Evolutionary conservation across 2,113 vertebrate genomes (phyloP).

Genomic region (Ailuropoda melanoleuca): DNA sequence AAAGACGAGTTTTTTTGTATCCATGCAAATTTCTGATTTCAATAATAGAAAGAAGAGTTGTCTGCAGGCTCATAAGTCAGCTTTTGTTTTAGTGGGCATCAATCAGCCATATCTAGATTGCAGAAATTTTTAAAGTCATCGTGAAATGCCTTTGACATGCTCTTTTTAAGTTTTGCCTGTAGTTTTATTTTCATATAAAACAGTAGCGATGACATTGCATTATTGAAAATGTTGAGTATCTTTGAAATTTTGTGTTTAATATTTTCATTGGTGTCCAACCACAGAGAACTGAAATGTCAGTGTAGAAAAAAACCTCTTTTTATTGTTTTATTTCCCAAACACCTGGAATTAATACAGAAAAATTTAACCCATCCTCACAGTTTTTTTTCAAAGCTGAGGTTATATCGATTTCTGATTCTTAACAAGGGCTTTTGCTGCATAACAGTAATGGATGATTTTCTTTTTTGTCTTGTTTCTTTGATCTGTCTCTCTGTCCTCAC

Average conservation of each 20-base stretch:
- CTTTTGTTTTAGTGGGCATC: conserved; percentile 79
- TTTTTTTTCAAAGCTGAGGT: conserved; percentile 19
- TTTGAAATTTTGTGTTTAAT: conserved; percentile 58
- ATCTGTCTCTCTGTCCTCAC: neutral
- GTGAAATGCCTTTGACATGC: conserved; percentile 53
- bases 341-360: conserved; percentile 48
- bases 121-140: conserved; percentile 48
- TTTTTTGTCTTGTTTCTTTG: neutral
- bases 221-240: conserved; percentile 53
- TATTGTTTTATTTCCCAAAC: conserved; percentile 37
- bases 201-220: conserved; percentile 8
- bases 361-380: neutral
- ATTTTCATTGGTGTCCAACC: conserved; percentile 33
- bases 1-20: conserved; percentile 82
- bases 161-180: conserved; percentile 49
- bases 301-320: conserved; percentile 26
- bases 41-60: conserved; percentile 86
- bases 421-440: conserved; percentile 56
- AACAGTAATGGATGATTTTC: conserved; percentile 1
- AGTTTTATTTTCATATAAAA: conserved; percentile 58
- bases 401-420: conserved; percentile 5
- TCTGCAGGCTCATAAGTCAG: conserved; percentile 78
- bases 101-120: conserved; percentile 62
- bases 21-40: conserved; percentile 84
- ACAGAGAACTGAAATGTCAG: conserved; percentile 59